Percentiles rank a stretch among this genome's conserved stretches.
Conservation (phyloP, 2,797 vertebrate species). For the Galago senegalensis region DNA sequence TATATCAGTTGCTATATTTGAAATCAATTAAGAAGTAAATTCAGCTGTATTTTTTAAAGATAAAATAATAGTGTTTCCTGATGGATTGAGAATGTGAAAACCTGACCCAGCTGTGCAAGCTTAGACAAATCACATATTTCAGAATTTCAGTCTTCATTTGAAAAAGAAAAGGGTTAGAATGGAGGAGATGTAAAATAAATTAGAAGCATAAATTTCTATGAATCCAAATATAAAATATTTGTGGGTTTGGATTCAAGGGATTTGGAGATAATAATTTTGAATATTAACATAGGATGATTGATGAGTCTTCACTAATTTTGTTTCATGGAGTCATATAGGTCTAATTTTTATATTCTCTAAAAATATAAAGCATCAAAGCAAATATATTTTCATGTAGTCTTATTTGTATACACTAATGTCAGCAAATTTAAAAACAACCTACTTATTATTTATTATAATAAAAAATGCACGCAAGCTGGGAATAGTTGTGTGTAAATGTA, state of each 20-base stretch:
- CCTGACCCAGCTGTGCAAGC: not conserved
- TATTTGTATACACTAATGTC: not conserved
- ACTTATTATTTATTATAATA: not conserved
- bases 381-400: not conserved
- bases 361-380: not conserved
- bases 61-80: not conserved
- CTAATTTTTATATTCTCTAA: not conserved
- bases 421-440: not conserved
- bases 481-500: fast-evolving
- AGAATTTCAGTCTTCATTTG: not conserved
- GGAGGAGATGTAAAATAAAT: not conserved
- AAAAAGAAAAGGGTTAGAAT: not conserved
- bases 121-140: not conserved
- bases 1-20: not conserved
- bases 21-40: not conserved
- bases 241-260: not conserved
- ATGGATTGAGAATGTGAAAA: not conserved
- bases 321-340: not conserved
- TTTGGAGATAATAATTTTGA: not conserved
- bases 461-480: not conserved
- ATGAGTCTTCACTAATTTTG: not conserved
- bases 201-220: not conserved
- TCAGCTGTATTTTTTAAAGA: not conserved
- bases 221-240: not conserved
- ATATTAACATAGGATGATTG: not conserved